Base-by-base conservation (phyloP, 2,797 vertebrate genomes). In the Orestias chungarensis region DNA sequence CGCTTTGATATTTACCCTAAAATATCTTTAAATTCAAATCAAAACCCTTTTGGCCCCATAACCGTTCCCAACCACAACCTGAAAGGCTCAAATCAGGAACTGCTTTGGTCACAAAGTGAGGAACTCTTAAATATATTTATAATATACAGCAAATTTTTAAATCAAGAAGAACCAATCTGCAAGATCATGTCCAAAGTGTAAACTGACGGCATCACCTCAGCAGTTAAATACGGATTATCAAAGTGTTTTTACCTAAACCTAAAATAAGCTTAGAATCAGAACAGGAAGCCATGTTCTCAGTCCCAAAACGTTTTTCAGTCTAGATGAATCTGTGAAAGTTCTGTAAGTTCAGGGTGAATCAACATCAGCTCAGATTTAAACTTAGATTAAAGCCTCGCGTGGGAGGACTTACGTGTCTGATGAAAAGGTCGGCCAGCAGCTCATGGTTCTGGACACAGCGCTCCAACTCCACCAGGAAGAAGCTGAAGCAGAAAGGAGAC, bases 401-500 rank as follows among this genome's bases (percentile, higher is more conserved):
- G 49, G 62, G n/a, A 31, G 52, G 27, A 95, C 97, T 95, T 90
- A 99, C 97, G 1, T 99, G 97, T 87, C 97, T 96, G 84, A 99
- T 99, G 88, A 99, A 99, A 67, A 99, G 96, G 84, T 98, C 96
- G 2, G 97, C 96, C 87, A 99, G 90, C 64, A 95, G 95, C 44
- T 99, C 96, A 33, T 96, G 97, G 47, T 98, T 97, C 91, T 97
- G 96, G 78, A 96, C 89, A 74, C 97, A 98, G 77, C 96, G 96
- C 82, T 99, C 96, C 92, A 99, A 90, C 94, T 99, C 97, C 57
- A 92, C 94, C 87, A 98, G 90, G 93, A 99, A 99, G 95, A 99
- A 98, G 79, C 97, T 99, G 82, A 14, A 77, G 66, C 2, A 54
- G 55, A 68, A 52, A 71, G 12, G 57, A 38, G 38, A 40, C 29